A percentile compares a stretch with the other conserved stretches of the same genome.
These are phyloP conservation scores for Lepus townsendii DNA, from an alignment of 2,797 vertebrate genomes.

Conservation along the genomic window DNA sequence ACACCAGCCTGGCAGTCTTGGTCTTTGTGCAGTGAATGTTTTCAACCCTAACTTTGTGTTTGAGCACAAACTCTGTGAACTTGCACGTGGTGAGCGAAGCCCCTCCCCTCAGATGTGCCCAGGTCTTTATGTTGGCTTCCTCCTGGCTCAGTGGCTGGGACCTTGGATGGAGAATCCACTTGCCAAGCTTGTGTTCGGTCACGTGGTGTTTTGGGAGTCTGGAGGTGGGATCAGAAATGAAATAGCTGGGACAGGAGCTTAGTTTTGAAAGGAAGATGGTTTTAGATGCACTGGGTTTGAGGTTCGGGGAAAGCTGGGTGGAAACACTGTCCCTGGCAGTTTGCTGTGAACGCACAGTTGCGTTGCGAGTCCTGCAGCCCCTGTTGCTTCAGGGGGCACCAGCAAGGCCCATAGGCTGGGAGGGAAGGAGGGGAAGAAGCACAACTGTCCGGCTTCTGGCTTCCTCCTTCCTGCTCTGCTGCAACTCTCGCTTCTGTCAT, in stretches of 20 bases:
- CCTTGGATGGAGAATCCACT: not conserved
- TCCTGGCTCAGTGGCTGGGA: not conserved
- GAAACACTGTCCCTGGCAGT: not conserved
- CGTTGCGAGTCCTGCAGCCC: not conserved
- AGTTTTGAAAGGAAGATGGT: not conserved
- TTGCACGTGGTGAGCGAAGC: not conserved
- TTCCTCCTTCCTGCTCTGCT: not conserved
- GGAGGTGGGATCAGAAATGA: not conserved
- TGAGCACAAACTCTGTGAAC: not conserved
- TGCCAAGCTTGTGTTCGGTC: not conserved
- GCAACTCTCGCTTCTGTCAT: not conserved
- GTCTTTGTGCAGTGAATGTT: not conserved
- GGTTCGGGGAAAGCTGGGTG: not conserved
- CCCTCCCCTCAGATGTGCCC: not conserved
- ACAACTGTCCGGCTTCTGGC: not conserved
- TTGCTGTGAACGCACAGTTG: not conserved
- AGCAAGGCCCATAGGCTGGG: not conserved
- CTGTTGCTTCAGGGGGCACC: not conserved
- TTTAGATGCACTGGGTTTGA: not conserved
- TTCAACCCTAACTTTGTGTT: conserved; percentile 13
- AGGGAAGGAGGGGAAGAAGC: not conserved
- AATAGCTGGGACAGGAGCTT: not conserved
- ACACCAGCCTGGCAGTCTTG: not conserved
- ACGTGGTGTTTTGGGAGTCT: not conserved
- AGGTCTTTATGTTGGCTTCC: not conserved